Conservation (phyloP, 92 coral and sea anemone species). For the Phymanthus crucifer region DNA sequence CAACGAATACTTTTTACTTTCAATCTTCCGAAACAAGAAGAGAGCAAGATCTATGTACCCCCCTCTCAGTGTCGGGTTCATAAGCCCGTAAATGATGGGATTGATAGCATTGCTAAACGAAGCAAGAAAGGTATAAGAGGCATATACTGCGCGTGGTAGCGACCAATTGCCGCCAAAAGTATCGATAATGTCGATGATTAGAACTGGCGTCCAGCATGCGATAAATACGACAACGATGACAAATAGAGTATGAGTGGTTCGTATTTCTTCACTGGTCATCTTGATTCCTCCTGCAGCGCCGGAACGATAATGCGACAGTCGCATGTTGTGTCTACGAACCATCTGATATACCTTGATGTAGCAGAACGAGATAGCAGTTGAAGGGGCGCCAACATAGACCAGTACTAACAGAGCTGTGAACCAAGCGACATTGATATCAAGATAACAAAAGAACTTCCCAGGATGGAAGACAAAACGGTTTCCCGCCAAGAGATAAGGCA, state of each 20-base stretch:
- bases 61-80: conserved; percentile 17
- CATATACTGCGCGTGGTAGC: conserved; percentile 43
- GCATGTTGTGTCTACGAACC: conserved; percentile 45
- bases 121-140: conserved; percentile 39
- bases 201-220: conserved; percentile 52
- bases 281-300: neutral
- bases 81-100: conserved; percentile 19
- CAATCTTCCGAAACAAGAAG: neutral
- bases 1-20: neutral
- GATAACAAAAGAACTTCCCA: conserved; percentile 65
- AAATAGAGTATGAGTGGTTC: conserved; percentile 45
- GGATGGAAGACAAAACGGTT: conserved; percentile 56
- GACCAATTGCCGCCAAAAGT: conserved; percentile 43
- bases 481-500: conserved; percentile 57
- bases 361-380: conserved; percentile 41
- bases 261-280: conserved; percentile 51
- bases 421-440: conserved; percentile 34
- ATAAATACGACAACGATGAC: conserved; percentile 50
- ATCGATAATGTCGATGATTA: conserved; percentile 49
- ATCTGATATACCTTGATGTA: conserved; percentile 48
- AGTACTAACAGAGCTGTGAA: conserved; percentile 49
- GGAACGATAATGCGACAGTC: conserved; percentile 8
- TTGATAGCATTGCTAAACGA: conserved; percentile 44
- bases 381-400: conserved; percentile 46
- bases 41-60: neutral